phyloP scores from a whole-genome alignment of 1,140 invertebrate species.

The Colletes latitarsis region DNA sequence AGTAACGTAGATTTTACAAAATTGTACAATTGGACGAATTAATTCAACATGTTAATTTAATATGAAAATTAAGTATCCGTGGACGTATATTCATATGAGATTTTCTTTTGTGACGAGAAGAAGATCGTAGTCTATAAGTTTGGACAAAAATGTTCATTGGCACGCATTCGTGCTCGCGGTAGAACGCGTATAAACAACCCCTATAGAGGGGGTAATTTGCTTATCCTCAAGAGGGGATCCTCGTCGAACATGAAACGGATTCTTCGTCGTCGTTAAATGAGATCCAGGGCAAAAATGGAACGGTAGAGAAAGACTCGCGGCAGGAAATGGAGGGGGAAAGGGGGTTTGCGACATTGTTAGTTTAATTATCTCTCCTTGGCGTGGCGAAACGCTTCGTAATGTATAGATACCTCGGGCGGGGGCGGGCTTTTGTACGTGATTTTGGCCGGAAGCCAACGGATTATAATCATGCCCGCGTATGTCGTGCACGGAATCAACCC shows the following conservation, averaged over 20 bases:
- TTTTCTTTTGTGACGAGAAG: too few species aligned
- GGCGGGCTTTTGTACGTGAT: slow-evolving; percentile 26
- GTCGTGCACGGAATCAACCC: slow-evolving; percentile 45
- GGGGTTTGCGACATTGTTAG: slow-evolving; percentile 59
- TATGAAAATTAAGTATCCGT: too few species aligned
- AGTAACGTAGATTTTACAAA: too few species aligned
- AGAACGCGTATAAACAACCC: too few species aligned
- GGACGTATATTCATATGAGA: too few species aligned
- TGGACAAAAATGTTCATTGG: too few species aligned
- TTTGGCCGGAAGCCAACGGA: slow-evolving; percentile 60
- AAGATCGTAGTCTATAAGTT: too few species aligned
- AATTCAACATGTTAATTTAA: too few species aligned
- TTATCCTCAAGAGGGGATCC: slow-evolving; percentile 32
- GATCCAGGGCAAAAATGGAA: slow-evolving; percentile 8
- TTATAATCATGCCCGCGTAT: slow-evolving; percentile 47
- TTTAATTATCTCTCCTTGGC: slow-evolving; percentile 63
- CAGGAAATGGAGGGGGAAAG: neutral
- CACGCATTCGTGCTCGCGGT: too few species aligned
- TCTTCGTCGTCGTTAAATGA: slow-evolving; percentile 47
- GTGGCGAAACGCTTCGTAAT: slow-evolving; percentile 40
- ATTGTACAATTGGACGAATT: too few species aligned
- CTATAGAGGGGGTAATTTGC: slow-evolving; percentile 36
- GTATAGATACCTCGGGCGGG: neutral
- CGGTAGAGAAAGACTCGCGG: too few species aligned
- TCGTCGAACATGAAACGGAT: slow-evolving; percentile 28